Base-by-base conservation (phyloP, 2,888 invertebrate species). In the Rotaria magnacalcarata region DNA sequence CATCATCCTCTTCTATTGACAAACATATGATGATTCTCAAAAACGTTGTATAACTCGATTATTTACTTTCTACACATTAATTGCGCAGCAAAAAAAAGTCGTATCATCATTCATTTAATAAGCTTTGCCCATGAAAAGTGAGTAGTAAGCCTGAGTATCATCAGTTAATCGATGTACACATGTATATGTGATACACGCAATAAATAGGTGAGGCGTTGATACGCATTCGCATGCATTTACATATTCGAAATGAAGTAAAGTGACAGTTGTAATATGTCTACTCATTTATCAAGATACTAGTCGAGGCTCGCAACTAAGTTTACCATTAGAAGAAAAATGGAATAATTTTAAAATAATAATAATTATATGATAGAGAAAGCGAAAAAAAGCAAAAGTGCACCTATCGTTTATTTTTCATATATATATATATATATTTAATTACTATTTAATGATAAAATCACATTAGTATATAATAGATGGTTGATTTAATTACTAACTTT, bases 51-150 rank as follows among this genome's bases (percentile, higher is more conserved):
- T 67, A 67, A 67, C 67, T 67, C 34, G 67, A 67, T 67, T 34
- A 67, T 67, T 67, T 67, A 67, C 67, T 67, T 27, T 67, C 14
- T 67, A 34, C 67, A 67, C 67, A 67, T 67, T 67, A 67, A 67
- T 67, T 67, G 34, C 8, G 34, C 34, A 67, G 11, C 5, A 67
- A 67, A 67, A 24, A 21, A 24, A 56, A 14, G 0, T 27, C 60
- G 34, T 67, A 67, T 67, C 67, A 67, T 67, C 67, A 67, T 67
- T 67, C 34, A 67, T 16, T 60, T 60, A 56, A 56, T 24, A 56
- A 56, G 56, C 21, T 56, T 56, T 21, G 56, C 56, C 56, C 56
- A 56, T 56, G 56, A 56, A 56, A 56, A 8, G 56, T 56, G 24
- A 56, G 24, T 56, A 56, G 56, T 5, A 21, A 56, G 56, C 56